Percentiles rank a stretch among this genome's conserved stretches.
phyloP scores from a whole-genome alignment of 23 tunicate genomes.

The Corella eumyota region DNA sequence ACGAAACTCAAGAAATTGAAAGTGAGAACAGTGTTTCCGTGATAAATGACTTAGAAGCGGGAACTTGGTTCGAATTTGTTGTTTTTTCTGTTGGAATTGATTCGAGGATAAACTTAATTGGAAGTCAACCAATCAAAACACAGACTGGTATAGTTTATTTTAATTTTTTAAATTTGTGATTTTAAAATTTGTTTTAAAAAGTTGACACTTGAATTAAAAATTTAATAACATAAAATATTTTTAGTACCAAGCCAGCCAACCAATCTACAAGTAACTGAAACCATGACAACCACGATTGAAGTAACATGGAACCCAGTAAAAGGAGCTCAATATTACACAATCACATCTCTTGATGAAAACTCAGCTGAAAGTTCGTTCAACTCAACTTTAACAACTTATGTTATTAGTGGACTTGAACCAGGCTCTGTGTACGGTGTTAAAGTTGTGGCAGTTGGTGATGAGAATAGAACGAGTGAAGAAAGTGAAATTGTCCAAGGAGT shows the following conservation, averaged over 20 bases:
- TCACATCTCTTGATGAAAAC: background rate
- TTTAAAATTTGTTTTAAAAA: no score
- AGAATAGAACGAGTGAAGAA: conserved; percentile 33
- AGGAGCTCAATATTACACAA: no score
- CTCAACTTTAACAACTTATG: no score
- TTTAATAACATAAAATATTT: no score
- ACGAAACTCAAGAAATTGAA: no score
- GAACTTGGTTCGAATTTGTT: conserved; percentile 56
- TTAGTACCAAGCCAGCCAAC: background rate
- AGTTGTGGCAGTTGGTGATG: conserved; percentile 40
- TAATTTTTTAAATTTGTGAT: background rate
- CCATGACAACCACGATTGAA: background rate
- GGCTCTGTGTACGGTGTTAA: conserved; percentile 59
- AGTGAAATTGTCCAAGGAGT: conserved; percentile 29
- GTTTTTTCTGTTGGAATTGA: conserved; percentile 46
- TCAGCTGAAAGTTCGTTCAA: no score
- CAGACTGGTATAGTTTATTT: conserved; percentile 25
- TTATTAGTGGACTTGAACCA: conserved; percentile 27
- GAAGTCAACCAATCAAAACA: conserved; percentile 23
- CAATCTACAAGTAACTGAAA: background rate
- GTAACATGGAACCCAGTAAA: background rate
- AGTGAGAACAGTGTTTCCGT: no score
- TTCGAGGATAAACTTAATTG: conserved; percentile 27
- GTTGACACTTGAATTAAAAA: no score
- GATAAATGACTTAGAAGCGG: conserved; percentile 34